Base-by-base conservation (phyloP, 30 jellyfish, hydroid and myxozoan species). In the Hydractinia echinata region DNA sequence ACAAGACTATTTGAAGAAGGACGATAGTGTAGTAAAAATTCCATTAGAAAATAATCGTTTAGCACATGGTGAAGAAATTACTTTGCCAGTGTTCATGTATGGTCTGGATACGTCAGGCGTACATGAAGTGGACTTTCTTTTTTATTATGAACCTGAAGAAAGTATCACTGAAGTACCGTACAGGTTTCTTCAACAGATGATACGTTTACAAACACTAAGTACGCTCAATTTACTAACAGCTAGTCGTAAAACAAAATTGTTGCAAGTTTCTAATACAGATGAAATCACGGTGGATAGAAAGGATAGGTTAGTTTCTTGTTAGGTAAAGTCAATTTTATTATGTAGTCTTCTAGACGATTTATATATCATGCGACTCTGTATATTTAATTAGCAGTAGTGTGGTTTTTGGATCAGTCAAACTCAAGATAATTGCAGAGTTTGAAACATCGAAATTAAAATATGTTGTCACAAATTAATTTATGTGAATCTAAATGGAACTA, bases 81-180 rank as follows among this genome's bases (percentile, higher is more conserved):
- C 72, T 11, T 81, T 91, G 20, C 94, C 90, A 10, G 81, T 85
- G 0, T 82, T 86, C 87, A 82, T 91, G 20, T 87, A 86, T 62
- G 97, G 97, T 53, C 78, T 76, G 4, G 53, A 87, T 5, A 20
- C 84, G 10, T 86, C 97, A 20, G 97, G 97, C 52, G 97, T 91
- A 49, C 97, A 91, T 61, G 97, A 91, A 66, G 68, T 91, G 11
- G 94, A 91, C 73, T 91, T 79, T 79, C 53, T 91, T 58, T 91
- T 91, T 73, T 91, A 91, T 55, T 91, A 91, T 77, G 97, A 91
- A 83, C 95, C 97, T 15, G 82, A 21, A 21, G 82, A 85, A 14
- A 56, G 62, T 5, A 67, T 66, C 4, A 77, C 84, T 5, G 82
- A 56, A 16, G 79, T 91, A 16, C 95, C 92, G 10, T 91, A 91